Conservation (phyloP, 1,140 invertebrate species). For the Steinernema khuongi region DNA sequence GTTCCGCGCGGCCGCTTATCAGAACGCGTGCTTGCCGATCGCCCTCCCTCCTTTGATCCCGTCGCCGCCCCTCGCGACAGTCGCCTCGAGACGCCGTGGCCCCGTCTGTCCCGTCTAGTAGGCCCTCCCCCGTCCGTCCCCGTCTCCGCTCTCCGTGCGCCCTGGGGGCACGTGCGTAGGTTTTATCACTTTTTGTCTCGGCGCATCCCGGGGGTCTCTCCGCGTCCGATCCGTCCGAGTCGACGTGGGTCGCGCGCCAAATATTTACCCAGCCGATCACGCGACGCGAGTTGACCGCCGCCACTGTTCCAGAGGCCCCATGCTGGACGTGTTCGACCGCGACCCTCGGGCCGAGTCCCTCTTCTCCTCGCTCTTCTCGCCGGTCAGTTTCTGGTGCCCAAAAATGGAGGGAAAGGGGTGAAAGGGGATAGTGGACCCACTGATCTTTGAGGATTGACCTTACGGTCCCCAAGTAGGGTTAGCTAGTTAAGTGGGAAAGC, state of each 20-base stretch:
- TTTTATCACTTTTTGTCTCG: not conserved
- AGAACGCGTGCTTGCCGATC: too few species aligned
- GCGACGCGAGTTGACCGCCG: not conserved
- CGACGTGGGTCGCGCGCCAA: not conserved
- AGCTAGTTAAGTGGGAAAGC: too few species aligned
- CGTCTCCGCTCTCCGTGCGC: too few species aligned
- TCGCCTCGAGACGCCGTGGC: too few species aligned
- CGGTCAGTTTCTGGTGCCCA: not conserved
- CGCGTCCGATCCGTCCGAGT: not conserved
- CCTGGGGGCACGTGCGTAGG: too few species aligned
- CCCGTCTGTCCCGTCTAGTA: too few species aligned
- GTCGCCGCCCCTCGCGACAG: too few species aligned
- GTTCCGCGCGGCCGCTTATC: too few species aligned
- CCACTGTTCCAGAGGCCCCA: not conserved
- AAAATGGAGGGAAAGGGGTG: too few species aligned
- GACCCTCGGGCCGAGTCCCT: not conserved
- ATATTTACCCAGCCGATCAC: constrained; percentile 1
- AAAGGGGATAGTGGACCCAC: too few species aligned
- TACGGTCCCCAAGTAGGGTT: not conserved
- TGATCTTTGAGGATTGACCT: not conserved
- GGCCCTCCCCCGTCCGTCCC: too few species aligned
- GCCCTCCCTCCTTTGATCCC: too few species aligned
- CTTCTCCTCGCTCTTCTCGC: not conserved
- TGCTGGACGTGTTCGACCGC: not conserved
- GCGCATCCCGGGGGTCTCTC: not conserved